A percentile compares a stretch with the other conserved stretches of the same genome.
These are phyloP conservation scores for Ichneumon xanthorius DNA, from an alignment of 2,888 invertebrate genomes.

Conservation along the genomic window DNA sequence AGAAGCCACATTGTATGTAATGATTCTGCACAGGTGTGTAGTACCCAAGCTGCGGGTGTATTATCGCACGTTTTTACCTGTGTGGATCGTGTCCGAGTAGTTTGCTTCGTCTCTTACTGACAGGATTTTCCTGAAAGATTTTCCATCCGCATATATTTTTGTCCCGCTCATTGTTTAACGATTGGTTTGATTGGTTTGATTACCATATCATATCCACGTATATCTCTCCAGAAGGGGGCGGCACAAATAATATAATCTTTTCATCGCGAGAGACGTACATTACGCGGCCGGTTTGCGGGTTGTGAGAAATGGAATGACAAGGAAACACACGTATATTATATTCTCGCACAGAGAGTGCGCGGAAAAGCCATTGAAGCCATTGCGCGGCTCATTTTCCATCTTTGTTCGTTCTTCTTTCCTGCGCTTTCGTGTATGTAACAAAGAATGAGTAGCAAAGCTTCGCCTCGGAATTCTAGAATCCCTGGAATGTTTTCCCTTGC, in stretches of 20 bases:
- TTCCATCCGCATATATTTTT: not conserved
- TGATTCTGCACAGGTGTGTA: not conserved
- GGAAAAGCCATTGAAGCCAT: constrained; percentile 44
- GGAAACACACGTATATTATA: constrained; percentile 22
- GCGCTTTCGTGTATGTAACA: constrained; percentile 2
- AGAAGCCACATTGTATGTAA: constrained; percentile 45
- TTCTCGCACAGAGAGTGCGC: constrained; percentile 33
- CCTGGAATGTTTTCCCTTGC: constrained; percentile 70
- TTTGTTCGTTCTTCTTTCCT: constrained; percentile 11
- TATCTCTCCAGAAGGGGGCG: not conserved
- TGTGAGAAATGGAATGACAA: constrained; percentile 60
- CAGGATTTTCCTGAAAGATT: constrained; percentile 39
- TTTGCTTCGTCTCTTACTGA: constrained; percentile 2
- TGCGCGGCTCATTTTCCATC: constrained; percentile 58
- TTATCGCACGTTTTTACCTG: constrained; percentile 35
- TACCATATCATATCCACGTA: not conserved
- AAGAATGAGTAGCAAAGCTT: constrained; percentile 35
- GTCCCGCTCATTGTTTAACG: not conserved
- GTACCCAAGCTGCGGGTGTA: constrained; percentile 28
- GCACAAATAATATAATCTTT: constrained; percentile 61
- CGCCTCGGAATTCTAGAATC: constrained; percentile 62
- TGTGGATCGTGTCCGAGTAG: not conserved
- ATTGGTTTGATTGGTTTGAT: constrained; percentile 32
- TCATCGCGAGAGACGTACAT: constrained; percentile 59
- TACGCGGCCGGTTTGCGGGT: constrained; percentile 61